Base-by-base conservation (phyloP, 2,113 vertebrate species). In the Dromaius novaehollandiae region DNA sequence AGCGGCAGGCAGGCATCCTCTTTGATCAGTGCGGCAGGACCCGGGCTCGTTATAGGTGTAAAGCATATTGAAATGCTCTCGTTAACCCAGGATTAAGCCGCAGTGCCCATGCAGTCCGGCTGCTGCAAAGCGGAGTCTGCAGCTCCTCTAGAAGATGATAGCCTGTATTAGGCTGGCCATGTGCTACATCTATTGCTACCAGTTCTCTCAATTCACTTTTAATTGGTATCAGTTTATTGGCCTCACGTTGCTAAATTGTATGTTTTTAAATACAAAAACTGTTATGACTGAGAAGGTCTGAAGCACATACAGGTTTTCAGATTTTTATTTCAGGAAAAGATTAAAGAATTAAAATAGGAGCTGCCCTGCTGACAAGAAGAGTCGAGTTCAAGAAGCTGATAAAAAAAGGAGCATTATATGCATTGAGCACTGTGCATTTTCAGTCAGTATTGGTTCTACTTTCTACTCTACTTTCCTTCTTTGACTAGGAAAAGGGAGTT, bases 321-420 rank as follows among this genome's bases (percentile, higher is more conserved):
- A 93, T 6, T 86, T 97, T 95, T 96, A 97, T 94, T 96, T 96
- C 94, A 94, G 91, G 93, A 95, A 94, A 95, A 95, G 94, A 88
- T 97, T 83, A 95, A 95, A 91, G 96, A 96, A 95, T 97, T 95
- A 97, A 97, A 96, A 97, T 86, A 93, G 82, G 96, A 96, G 97
- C 96, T 96, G 93, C 94, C 93, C 93, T 96, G 97, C 96, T 97
- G 96, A 96, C 95, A 95, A 96, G 95, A 97, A 95, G 94, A 97
- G 91, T 95, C 74, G 95, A 94, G 85, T 94, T 95, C 85, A 91
- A 95, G 96, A 95, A 97, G 96, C 96, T 90, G 94, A 96, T 97
- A 97, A 97, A 97, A 56, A 97, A 95, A 97, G 85, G 94, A 96
- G 97, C 96, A 97, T 97, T 94, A 94, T 96, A 95, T 95, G 97